Base-by-base conservation (phyloP, 2,888 invertebrate species). In the Acrobasis suavella region DNA sequence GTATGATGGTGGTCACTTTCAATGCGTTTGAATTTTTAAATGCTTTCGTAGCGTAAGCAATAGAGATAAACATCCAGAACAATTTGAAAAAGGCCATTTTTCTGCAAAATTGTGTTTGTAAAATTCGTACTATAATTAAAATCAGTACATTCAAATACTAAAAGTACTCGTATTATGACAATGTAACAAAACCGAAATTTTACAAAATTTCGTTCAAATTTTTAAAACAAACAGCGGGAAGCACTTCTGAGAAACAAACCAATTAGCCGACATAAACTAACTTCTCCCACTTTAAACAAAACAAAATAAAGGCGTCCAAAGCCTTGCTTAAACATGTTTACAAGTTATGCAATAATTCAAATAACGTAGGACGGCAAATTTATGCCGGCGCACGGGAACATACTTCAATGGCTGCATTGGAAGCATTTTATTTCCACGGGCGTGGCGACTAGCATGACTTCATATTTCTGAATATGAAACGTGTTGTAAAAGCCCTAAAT, bases 311-410 rank as follows among this genome's bases (percentile, higher is more conserved):
- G 75, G 77, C 75, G 75, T 80, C 77, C 81, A 80, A 75, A 76
- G 80, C 73, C 74, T 77, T 82, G 78, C 83, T 83, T 83, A 83
- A 83, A 82, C 87, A 84, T 90, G 89, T 91, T 90, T 91, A 91
- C 91, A 90, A 89, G 86, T 89, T 89, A 89, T 87, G 87, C 86
- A 86, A 89, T 91, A 89, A 91, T 88, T 91, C 89, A 89, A 89
- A 89, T 85, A 85, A 81, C 83, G 83, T 84, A 81, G 76, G 84
- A 85, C 83, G 80, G 85, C 78, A 89, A 91, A 89, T 91, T 87
- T 89, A 91, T 91, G 87, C 89, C 80, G 82, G 80, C 79, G 81
- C 88, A 90, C 87, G 86, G 85, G 81, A 86, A 87, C 89, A 88
- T 83, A 87, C 89, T 88, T 89, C 83, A 89, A 91, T 87, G 80